phyloP scores from a whole-genome alignment of 2,113 vertebrate genomes.

The Ammodytes dubius region DNA sequence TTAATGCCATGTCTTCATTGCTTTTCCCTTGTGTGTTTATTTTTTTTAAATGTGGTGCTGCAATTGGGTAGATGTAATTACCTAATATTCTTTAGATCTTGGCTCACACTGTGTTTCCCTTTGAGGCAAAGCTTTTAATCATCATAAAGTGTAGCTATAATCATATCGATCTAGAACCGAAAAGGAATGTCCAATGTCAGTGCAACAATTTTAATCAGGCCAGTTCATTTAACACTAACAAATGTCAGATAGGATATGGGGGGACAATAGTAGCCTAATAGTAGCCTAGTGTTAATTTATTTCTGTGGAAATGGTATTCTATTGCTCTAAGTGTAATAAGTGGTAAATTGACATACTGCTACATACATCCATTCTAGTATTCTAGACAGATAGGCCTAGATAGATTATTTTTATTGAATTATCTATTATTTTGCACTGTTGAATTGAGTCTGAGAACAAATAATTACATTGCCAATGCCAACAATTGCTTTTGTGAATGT shows the following conservation, averaged over 20 bases:
- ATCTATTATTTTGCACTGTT: too few species aligned
- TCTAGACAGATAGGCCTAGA: too few species aligned
- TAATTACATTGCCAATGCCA: too few species aligned
- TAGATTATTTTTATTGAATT: too few species aligned
- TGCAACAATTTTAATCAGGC: not conserved
- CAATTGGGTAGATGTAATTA: conserved; percentile 15
- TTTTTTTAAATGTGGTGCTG: conserved; percentile 3
- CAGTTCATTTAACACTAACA: conserved; percentile 7
- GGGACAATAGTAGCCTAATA: not conserved
- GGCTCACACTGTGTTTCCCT: not conserved
- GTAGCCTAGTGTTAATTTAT: not conserved
- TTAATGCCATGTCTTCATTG: not conserved
- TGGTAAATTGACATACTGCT: too few species aligned
- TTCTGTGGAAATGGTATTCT: not conserved
- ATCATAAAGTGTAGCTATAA: not conserved
- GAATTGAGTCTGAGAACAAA: too few species aligned
- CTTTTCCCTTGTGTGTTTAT: conserved; percentile 37
- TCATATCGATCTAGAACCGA: conserved; percentile 19
- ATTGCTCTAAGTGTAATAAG: not conserved
- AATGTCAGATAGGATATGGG: not conserved
- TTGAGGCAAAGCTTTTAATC: conserved; percentile 16
- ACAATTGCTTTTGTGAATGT: too few species aligned
- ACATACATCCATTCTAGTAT: too few species aligned
- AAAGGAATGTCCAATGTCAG: conserved; percentile 23
- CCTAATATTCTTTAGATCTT: conserved; percentile 5